phyloP scores from a whole-genome alignment of 2,113 vertebrate species.

The Meriones unguiculatus region DNA sequence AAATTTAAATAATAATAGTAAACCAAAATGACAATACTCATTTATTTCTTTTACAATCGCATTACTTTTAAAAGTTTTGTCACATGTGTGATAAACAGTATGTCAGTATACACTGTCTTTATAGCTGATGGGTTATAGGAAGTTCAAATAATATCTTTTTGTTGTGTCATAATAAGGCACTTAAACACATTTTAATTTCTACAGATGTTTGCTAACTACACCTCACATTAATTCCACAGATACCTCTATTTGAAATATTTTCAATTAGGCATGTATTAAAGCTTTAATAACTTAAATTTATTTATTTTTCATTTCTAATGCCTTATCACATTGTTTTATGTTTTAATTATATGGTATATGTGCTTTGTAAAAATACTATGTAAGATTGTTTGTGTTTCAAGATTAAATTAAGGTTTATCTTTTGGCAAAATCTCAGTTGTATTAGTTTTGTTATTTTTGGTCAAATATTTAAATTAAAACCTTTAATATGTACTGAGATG shows the following conservation, averaged over 20 bases:
- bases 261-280: not conserved
- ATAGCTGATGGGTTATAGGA: not conserved
- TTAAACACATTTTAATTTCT: not conserved
- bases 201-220: not conserved
- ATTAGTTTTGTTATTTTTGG: not conserved
- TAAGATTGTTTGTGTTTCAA: not conserved
- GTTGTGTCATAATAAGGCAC: not conserved
- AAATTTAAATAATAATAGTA: too few species aligned
- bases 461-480: not conserved
- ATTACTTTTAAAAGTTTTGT: not conserved
- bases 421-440: not conserved
- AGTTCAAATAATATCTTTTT: not conserved
- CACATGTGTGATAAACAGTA: not conserved
- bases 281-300: not conserved
- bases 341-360: not conserved
- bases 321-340: not conserved
- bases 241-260: not conserved
- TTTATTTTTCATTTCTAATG: not conserved
- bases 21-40: too few species aligned
- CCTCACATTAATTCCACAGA: not conserved
- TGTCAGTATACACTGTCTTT: not conserved
- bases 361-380: not conserved
- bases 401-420: not conserved
- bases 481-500: not conserved
- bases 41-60: not conserved